Conservation (phyloP, 2,888 invertebrate genomes). For the Sinhomidia bicolor region DNA sequence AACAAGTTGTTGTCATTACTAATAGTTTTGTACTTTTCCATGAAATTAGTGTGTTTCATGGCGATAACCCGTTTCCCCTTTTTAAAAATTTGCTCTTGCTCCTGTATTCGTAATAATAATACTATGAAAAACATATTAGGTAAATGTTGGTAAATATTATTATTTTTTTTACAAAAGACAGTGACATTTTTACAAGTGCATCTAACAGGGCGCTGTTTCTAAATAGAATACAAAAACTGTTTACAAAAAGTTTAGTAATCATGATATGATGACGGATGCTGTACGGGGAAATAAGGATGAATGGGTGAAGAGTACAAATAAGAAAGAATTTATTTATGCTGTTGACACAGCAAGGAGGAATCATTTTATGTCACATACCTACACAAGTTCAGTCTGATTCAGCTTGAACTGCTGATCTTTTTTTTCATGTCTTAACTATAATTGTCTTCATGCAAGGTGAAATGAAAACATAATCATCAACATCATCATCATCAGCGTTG, state of each 20-base stretch:
- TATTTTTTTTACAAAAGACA: too few species aligned
- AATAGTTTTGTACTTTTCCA: too few species aligned
- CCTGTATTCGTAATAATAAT: too few species aligned
- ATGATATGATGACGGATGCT: not conserved
- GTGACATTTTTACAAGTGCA: not conserved
- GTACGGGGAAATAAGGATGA: too few species aligned
- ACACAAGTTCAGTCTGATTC: not conserved
- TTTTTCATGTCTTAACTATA: not conserved
- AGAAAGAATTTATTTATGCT: not conserved
- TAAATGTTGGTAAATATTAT: too few species aligned
- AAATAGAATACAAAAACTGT: not conserved
- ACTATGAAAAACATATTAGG: too few species aligned
- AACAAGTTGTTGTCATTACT: too few species aligned
- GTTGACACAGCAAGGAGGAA: slow-evolving; percentile 29
- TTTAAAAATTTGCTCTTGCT: not conserved
- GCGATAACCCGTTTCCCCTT: not conserved
- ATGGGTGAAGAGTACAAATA: too few species aligned
- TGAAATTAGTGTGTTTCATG: too few species aligned
- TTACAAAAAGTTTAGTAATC: not conserved
- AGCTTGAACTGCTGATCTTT: not conserved
- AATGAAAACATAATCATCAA: too few species aligned
- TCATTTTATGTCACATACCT: slow-evolving; percentile 4
- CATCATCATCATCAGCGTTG: too few species aligned
- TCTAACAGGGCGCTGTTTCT: not conserved
- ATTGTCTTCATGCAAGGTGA: too few species aligned